Evolutionary conservation across 2,888 invertebrate species (phyloP).

Genomic region (Selenia dentaria): DNA sequence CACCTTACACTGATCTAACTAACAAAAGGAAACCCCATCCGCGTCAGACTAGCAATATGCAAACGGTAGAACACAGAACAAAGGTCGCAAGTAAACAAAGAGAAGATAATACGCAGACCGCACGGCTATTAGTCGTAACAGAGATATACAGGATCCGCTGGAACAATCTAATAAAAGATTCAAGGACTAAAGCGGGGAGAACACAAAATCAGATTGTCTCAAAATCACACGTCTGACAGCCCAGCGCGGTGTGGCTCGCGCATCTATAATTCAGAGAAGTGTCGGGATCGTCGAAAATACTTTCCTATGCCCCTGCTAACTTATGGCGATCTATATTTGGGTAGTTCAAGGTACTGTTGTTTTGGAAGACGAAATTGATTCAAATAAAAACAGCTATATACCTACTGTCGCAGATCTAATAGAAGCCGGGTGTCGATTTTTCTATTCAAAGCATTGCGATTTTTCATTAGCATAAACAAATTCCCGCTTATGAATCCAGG

Average conservation of each 20-base stretch:
- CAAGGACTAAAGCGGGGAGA: slow-evolving; percentile 76
- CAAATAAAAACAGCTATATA: too few relatives aligned
- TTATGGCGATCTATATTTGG: slow-evolving; percentile 61
- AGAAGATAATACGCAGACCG: slow-evolving; percentile 51
- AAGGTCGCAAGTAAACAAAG: slow-evolving; percentile 46
- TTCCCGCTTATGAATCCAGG: too few relatives aligned
- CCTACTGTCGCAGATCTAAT: too few relatives aligned
- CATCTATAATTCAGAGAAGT: slow-evolving; percentile 76
- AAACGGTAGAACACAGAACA: slow-evolving; percentile 33
- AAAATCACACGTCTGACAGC: slow-evolving; percentile 79
- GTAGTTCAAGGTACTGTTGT: slow-evolving; percentile 36
- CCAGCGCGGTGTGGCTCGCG: slow-evolving; percentile 61
- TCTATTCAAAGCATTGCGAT: too few relatives aligned
- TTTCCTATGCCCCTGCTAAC: slow-evolving; percentile 53
- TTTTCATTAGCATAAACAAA: too few relatives aligned
- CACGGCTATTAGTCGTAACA: slow-evolving; percentile 70
- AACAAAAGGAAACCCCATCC: slow-evolving; percentile 14
- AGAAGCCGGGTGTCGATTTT: too few relatives aligned
- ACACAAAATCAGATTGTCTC: slow-evolving; percentile 83
- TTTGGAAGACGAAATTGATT: slow-evolving; percentile 35
- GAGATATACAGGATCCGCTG: slow-evolving; percentile 52
- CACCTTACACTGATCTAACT: slow-evolving; percentile 7
- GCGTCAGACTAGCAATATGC: slow-evolving; percentile 40
- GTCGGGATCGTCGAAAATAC: slow-evolving; percentile 53
- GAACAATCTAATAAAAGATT: slow-evolving; percentile 78